A percentile compares a stretch with the other conserved stretches of the same genome.
These are phyloP conservation scores for Turdus rufiventris DNA, from an alignment of 2,113 vertebrate genomes.

Conservation along the genomic window DNA sequence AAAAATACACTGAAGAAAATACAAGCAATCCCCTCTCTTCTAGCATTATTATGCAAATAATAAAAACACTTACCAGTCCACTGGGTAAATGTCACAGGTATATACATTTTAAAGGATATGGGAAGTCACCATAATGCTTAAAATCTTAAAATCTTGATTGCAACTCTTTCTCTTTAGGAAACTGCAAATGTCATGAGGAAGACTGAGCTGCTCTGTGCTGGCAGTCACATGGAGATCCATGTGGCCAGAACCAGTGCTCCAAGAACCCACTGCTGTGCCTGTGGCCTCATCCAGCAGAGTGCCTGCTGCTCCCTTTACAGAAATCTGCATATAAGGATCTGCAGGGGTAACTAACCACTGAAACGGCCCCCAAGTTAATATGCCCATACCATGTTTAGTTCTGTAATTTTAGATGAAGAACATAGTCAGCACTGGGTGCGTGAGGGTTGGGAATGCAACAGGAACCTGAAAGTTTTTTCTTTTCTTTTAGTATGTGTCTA, in stretches of 20 bases:
- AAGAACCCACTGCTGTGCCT: neutral
- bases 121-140: neutral
- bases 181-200: neutral
- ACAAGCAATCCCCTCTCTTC: neutral
- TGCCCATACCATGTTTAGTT: neutral
- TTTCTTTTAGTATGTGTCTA: neutral
- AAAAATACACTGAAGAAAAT: neutral
- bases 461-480: neutral
- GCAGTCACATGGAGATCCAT: neutral
- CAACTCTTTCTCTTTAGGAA: neutral
- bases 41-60: neutral
- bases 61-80: neutral
- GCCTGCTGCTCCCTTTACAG: neutral
- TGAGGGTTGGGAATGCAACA: neutral
- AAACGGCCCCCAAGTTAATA: neutral
- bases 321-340: neutral
- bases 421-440: neutral
- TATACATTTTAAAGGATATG: neutral
- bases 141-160: neutral
- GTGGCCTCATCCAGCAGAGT: accelerated
- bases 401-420: neutral
- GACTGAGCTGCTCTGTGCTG: neutral
- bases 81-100: neutral
- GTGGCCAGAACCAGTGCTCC: neutral
- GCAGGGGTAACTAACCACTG: neutral